Base-by-base conservation (phyloP, 2,797 vertebrate genomes). In the Neomorphus geoffroyi region DNA sequence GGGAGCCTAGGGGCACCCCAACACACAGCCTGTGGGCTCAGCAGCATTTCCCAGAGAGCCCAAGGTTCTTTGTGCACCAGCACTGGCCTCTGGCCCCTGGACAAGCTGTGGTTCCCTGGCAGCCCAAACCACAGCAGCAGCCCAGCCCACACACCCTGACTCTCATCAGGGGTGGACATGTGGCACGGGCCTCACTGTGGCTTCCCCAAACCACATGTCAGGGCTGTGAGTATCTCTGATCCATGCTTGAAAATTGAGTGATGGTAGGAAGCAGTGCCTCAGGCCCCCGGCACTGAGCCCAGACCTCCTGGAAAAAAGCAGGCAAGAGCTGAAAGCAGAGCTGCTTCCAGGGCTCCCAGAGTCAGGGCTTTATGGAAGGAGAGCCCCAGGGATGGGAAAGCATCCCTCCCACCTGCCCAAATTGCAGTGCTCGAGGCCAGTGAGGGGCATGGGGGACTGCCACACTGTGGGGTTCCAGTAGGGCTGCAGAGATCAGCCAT, bases 121-220 rank as follows among this genome's bases (percentile, higher is more conserved):
- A 74, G 62, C 21, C 32, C 41, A 61, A 86, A 41, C 57, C 12
- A 30, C 65, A 77, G 58, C 32, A 6, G 3, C 43, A 78, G 61
- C 22, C 45, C 66, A 78, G 46, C 33, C 60, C 8, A 4, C 0
- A 1, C 18, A 60, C 9, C 9, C 18, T 51, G 71, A 15, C 43
- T 67, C 32, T 77, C 4, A 0, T 3, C 2, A 7, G 16, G 8
- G 4, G 3, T 32, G 9, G 32, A 45, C 2, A 0, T 35, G 48
- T 57, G 64, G 39, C 53, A 51, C 8, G 1, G 2, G 48, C 57
- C 22, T 60, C 23, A 15, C 45, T 56, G 61, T 5, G 9, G 53
- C 41, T 41, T 74, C 37, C 48, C 43, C 19, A 86, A 16, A 64
- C 39, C 6, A 4, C 35, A 61, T 4, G 16, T 35, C 6, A 18